Evolutionary conservation across 1,140 invertebrate species (phyloP), one percentile per base, ranked within the genome.

Genomic region (Thrips palmi): DNA sequence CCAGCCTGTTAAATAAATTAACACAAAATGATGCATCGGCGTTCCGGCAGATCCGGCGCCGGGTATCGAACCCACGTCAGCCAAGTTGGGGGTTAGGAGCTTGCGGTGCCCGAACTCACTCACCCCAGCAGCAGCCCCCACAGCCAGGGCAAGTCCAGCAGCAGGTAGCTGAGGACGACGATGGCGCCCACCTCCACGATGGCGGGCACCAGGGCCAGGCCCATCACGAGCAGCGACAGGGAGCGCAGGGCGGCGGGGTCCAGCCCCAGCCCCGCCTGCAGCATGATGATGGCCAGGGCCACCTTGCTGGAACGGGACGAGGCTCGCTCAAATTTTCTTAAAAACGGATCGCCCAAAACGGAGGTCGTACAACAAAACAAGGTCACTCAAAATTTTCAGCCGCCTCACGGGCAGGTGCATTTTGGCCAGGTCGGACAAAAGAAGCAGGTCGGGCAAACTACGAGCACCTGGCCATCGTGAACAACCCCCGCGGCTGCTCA

Each of bases 261-360:
- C 4, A 85, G 52, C 1, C 75, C 75, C 11, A 84, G 50, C 2
- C 81, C 81, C 38, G 78, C 81, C 48, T 78, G 57, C 11, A 75
- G 60, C 47, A 84, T 60, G 40, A 84, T 85, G 29, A 82, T 67
- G 2, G 68, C 65, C 34, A 83, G 55, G 2, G 79, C 77, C 37
- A 75, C 59, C 49, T 70, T 68, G 52, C 77, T 52, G 42, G 4
- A 31, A 44, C 23, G 11, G 31, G 25, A 28, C 10, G 11, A 23
- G 33, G 2, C 15, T 11, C 6, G 10, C 18, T 3, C 2, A 30
- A 2, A 4, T 12, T 2, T 37, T 38, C 37, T 2, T 15, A 3
- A 15, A 15, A 33, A 19, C n/a, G 2, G 4, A 30, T 37, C 8
- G 8, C 8, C 8, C 11, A 15, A 32, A 18, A 7, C 6, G 7